These are phyloP conservation scores for Thamnophis sirtalis DNA, from an alignment of 2,113 vertebrate species.

Conservation along the genomic window DNA sequence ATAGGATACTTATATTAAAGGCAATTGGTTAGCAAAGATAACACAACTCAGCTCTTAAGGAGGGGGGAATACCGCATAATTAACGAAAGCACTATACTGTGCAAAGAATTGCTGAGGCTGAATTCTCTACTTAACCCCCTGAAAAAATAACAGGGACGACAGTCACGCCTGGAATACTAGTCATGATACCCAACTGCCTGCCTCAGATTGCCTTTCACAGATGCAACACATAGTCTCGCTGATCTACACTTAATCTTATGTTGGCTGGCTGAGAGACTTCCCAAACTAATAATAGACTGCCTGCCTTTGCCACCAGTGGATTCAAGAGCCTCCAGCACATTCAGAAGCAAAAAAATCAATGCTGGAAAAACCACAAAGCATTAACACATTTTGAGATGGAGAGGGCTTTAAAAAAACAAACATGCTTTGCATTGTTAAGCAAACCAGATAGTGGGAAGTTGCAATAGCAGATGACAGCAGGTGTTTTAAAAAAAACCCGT, in stretches of 20 bases:
- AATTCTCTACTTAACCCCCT: conserved; percentile 37
- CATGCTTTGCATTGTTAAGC: not conserved
- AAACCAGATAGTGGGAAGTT: not conserved
- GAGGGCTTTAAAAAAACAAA: not conserved
- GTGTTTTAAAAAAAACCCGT: not conserved
- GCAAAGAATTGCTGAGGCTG: conserved; percentile 34
- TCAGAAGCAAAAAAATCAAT: not conserved
- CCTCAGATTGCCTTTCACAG: conserved; percentile 68
- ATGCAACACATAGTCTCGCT: conserved; percentile 72
- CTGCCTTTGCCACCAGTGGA: conserved; percentile 25
- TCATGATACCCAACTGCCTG: conserved; percentile 50
- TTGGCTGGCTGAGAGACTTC: conserved; percentile 56
- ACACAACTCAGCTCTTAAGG: not conserved
- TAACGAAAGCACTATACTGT: conserved; percentile 14
- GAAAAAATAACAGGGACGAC: conserved; percentile 52
- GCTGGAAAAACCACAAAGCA: conserved; percentile 6
- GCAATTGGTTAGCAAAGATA: not conserved
- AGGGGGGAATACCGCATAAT: not conserved
- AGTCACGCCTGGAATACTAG: conserved; percentile 51
- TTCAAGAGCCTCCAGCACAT: conserved; percentile 25
- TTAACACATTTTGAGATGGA: not conserved
- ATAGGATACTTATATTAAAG: not conserved
- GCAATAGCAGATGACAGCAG: not conserved
- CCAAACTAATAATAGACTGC: conserved; percentile 71
- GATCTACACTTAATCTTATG: conserved; percentile 70